Percentiles rank a stretch among this genome's conserved stretches.
Conservation (phyloP, 1,140 invertebrate species). For the Hylaeus anthracinus region DNA sequence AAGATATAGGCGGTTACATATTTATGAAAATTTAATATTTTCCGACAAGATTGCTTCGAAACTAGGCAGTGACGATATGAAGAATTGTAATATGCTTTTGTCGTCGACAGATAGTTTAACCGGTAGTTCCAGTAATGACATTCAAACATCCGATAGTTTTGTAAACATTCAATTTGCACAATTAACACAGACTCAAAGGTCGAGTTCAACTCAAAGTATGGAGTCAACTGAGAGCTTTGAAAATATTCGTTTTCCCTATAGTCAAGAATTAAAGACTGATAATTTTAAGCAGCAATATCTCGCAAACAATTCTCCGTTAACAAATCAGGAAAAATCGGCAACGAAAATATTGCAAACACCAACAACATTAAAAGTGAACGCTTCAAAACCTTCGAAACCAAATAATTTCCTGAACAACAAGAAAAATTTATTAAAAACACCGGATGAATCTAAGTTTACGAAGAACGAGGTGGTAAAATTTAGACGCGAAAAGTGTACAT, state of each 20-base stretch:
- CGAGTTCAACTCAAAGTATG: conserved; percentile 68
- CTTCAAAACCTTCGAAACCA: not conserved
- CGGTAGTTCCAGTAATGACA: conserved; percentile 71
- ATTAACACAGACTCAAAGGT: conserved; percentile 54
- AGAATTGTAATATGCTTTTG: conserved; percentile 48
- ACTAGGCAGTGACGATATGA: conserved; percentile 44
- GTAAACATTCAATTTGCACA: conserved; percentile 73
- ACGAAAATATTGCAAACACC: conserved; percentile 16
- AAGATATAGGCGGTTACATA: conserved; percentile 28
- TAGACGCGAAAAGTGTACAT: conserved; percentile 60
- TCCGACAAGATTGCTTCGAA: not conserved
- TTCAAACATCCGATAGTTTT: conserved; percentile 76
- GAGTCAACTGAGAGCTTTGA: conserved; percentile 72
- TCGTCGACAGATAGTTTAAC: conserved; percentile 69
- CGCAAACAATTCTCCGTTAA: not conserved
- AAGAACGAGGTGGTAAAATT: conserved; percentile 63
- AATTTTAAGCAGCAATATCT: conserved; percentile 16
- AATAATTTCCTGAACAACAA: not conserved
- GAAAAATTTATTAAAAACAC: conserved; percentile 12
- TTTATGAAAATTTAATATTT: conserved; percentile 22
- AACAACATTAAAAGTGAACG: conserved; percentile 20
- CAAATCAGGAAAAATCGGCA: conserved; percentile 21
- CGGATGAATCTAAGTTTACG: conserved; percentile 45
- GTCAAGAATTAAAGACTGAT: conserved; percentile 22
- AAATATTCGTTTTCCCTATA: conserved; percentile 60